Base-by-base conservation (phyloP, 2,888 invertebrate species). In the Gisinianus flammeolus region DNA sequence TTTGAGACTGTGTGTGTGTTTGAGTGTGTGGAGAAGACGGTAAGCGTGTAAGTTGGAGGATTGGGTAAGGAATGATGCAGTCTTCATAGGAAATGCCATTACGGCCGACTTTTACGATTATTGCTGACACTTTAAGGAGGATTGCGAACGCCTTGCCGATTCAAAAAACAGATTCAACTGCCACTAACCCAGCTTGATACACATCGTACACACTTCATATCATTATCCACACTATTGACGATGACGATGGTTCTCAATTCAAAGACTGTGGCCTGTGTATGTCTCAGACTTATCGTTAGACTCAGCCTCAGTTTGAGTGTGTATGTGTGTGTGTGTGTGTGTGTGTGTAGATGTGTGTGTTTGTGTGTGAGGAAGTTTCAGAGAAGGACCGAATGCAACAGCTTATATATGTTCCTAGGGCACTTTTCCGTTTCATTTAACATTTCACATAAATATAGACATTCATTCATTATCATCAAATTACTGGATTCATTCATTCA, bases 101-200 rank as follows among this genome's bases (percentile, higher is more conserved):
- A 82, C 80, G 81, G 78, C 78, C 82, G 80, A 81, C 80, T 81
- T 83, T 82, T 83, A 83, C 82, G 83, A 83, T 82, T 83, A 83
- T 83, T 83, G 83, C 82, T 82, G 80, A 81, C 82, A 83, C 81
- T 83, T 82, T 82, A 80, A 82, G 81, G 79, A 81, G 81, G 82
- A 81, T 82, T 80, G 79, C 81, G 76, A 80, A 81, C 81, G 81
- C 82, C 81, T 80, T 73, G 79, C 81, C 81, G 81, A 81, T 81
- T 81, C 80, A 81, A 80, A 81, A 80, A 81, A 81, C 80, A 81
- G 80, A 80, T 80, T 81, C 81, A 80, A 80, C 81, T 80, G 77
- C 81, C 80, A 81, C 81, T 80, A 81, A 80, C 81, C 76, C 81
- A 80, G 79, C 79, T 81, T 81, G 80, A 81, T 81, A 81, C 81